Evolutionary conservation across 2,888 invertebrate genomes (phyloP).

Genomic region (Sceliomorpha sp.): DNA sequence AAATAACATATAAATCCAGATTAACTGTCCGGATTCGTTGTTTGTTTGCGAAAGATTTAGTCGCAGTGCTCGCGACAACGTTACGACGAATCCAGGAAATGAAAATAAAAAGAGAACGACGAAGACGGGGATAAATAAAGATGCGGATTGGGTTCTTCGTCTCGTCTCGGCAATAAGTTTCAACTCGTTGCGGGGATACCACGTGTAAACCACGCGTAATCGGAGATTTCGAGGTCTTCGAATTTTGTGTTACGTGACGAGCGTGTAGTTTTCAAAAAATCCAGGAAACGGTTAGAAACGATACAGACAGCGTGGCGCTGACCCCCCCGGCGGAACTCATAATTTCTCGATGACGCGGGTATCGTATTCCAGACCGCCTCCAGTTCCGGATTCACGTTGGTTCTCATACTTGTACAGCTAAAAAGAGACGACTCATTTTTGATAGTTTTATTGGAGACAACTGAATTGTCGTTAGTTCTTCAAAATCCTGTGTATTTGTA

Average conservation of each 20-base stretch:
- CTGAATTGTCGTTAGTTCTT: no score
- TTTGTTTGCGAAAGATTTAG: constrained; percentile 49
- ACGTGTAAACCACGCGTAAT: no score
- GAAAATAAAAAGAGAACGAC: no score
- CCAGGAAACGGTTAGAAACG: constrained; percentile 5
- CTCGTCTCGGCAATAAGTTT: constrained; percentile 40
- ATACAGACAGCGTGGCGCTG: constrained; percentile 70
- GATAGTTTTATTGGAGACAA: no score
- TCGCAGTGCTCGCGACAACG: no score
- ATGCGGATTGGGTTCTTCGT: constrained; percentile 52
- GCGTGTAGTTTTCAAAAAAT: no score
- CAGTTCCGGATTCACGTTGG: constrained; percentile 37
- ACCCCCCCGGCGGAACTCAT: constrained; percentile 46
- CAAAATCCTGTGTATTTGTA: no score
- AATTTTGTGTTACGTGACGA: no score
- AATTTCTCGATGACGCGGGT: constrained; percentile 48
- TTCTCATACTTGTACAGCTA: constrained; percentile 45
- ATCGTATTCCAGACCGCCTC: constrained; percentile 25
- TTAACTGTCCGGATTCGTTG: constrained; percentile 27
- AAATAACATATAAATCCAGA: no score
- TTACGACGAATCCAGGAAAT: no score
- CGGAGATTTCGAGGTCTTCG: no score
- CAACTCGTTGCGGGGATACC: constrained; percentile 12
- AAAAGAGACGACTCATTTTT: constrained; percentile 44
- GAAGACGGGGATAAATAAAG: not conserved